Base-by-base conservation (phyloP, 2,113 vertebrate genomes). In the Rhipidura dahli region DNA sequence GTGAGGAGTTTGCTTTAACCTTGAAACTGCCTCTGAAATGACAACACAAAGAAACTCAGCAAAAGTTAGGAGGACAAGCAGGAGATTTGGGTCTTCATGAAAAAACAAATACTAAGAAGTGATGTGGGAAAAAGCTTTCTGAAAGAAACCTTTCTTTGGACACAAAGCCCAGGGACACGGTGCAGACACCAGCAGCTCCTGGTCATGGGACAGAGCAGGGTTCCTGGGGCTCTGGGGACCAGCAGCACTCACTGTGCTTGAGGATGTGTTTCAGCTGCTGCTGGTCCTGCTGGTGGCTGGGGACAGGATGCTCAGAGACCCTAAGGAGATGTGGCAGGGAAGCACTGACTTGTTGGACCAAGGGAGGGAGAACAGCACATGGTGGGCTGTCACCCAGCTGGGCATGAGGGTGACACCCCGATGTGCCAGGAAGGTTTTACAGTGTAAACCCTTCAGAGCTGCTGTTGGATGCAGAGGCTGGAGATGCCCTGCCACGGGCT, bases 151-250 rank as follows among this genome's bases (percentile, higher is more conserved):
- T 65, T 86, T 39, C 57, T 51, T 54, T 53, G 56, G 26, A 21
- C 50, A 37, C 0, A 0, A 27, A 37, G 47, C 45, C 70, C 39
- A n/a, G 11, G 45, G n/a, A 40, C 0, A 1, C 0, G 0, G 10
- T 6, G 18, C 3, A 5, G 44, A 31, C 39, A 59, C 35, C 20
- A 31, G 18, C 5, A 90, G 47, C 45, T 95, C 63, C 35, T 50
- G 37, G 45, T 1, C 5, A 0, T 13, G 35, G 49, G 16, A 14
- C 27, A 81, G 70, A 59, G 39, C 26, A 30, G 40, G 26, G 21
- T 13, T 44, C 30, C 63, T 44, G 40, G 42, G 31, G 42, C 13
- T 83, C 61, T 61, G 37, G 31, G 76, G 15, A 30, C 40, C 80
- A 79, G 73, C 65, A 85, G 51, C 50, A 17, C 21, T 21, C 7